These are phyloP conservation scores for Rhyzopertha dominica DNA, from an alignment of 1,140 invertebrate genomes.

Conservation along the genomic window DNA sequence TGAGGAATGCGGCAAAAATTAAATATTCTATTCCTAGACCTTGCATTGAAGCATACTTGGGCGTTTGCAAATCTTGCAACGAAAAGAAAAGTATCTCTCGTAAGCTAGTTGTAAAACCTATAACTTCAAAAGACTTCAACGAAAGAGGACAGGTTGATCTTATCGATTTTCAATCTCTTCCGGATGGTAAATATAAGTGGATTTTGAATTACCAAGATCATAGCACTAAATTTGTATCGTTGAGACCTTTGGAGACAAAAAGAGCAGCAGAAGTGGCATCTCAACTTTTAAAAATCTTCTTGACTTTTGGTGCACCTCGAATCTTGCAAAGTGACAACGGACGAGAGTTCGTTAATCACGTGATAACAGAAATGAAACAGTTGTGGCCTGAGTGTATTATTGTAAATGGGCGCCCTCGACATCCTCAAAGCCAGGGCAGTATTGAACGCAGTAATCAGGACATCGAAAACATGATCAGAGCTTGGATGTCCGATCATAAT, in stretches of 20 bases:
- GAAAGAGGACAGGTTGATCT: conserved; percentile 38
- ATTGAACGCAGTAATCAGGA: conserved; percentile 37
- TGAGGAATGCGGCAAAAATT: conserved; percentile 4
- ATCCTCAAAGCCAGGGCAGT: conserved; percentile 39
- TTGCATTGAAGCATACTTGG: background rate
- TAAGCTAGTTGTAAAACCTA: conserved; percentile 24
- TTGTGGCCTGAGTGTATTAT: conserved; percentile 40
- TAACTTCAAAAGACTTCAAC: conserved; percentile 25
- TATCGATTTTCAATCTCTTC: conserved; percentile 34
- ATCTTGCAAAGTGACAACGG: conserved; percentile 46
- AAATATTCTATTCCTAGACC: conserved; percentile 4
- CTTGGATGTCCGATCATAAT: conserved; percentile 26
- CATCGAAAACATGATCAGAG: conserved; percentile 21
- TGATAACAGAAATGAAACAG: conserved; percentile 29
- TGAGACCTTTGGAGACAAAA: conserved; percentile 43
- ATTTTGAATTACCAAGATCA: conserved; percentile 47
- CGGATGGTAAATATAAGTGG: conserved; percentile 38
- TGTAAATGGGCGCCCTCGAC: too few species aligned
- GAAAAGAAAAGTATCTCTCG: conserved; percentile 7
- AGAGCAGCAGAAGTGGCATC: conserved; percentile 38
- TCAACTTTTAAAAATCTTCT: conserved; percentile 44
- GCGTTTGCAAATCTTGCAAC: conserved; percentile 3
- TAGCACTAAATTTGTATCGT: conserved; percentile 45
- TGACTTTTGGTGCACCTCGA: conserved; percentile 38
- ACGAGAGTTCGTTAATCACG: conserved; percentile 36